A percentile compares a stretch with the other conserved stretches of the same genome.
Conservation (phyloP, 2,797 vertebrate genomes). For the Natrix natrix region DNA sequence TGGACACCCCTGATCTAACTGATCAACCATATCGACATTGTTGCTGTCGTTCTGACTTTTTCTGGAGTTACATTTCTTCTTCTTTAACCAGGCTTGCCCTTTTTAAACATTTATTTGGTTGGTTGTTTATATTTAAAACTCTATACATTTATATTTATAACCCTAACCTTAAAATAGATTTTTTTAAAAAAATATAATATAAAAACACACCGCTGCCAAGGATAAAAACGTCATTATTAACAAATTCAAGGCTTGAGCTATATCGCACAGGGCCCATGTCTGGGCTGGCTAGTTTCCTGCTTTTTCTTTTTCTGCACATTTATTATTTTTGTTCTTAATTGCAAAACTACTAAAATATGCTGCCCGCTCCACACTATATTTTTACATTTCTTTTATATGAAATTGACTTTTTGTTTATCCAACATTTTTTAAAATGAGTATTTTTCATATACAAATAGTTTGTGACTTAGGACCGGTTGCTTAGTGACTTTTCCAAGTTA, state of each 20-base stretch:
- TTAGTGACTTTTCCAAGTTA: neutral
- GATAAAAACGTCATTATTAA: neutral
- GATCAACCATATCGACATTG: neutral
- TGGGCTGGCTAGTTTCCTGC: neutral
- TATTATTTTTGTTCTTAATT: neutral
- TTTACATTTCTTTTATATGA: neutral
- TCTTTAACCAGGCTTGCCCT: neutral
- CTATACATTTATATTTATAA: too few relatives aligned
- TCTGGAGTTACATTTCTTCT: neutral
- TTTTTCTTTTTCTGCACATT: neutral
- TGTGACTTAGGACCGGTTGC: neutral
- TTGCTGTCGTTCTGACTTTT: neutral
- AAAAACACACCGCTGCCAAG: neutral
- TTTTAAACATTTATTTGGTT: neutral
- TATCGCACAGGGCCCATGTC: neutral
- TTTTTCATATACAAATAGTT: neutral
- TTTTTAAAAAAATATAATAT: neutral
- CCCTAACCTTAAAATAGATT: neutral
- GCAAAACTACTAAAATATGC: neutral
- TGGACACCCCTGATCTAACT: neutral
- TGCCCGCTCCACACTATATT: neutral
- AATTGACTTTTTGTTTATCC: too few relatives aligned
- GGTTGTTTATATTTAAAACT: too few relatives aligned
- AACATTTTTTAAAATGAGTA: neutral
- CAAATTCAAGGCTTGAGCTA: neutral